Evolutionary conservation across 2,888 invertebrate species (phyloP).

Genomic region (Dorcus hopei): DNA sequence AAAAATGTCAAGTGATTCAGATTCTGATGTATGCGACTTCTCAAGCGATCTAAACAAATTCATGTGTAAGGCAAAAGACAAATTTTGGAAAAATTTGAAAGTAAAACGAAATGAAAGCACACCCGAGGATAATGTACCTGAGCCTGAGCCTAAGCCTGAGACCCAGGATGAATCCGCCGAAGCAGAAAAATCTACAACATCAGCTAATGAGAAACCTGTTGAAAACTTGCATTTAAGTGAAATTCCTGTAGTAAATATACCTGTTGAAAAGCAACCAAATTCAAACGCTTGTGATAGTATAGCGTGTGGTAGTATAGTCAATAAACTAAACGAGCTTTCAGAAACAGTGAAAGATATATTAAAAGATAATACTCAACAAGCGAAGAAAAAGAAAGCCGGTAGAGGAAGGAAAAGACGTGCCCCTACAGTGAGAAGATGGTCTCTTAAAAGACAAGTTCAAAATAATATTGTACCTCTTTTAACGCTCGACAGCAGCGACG

Average conservation of each 20-base stretch:
- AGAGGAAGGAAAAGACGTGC: background rate
- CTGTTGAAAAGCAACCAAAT: background rate
- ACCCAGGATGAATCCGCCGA: background rate
- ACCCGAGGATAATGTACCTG: background rate
- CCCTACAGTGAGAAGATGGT: background rate
- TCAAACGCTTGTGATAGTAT: background rate
- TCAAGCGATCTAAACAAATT: constrained; percentile 7
- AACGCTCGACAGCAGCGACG: background rate
- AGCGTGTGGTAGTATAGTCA: background rate
- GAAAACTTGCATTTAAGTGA: background rate
- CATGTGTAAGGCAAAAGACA: background rate
- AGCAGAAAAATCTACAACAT: background rate
- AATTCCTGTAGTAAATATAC: background rate
- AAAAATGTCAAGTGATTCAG: constrained; percentile 14
- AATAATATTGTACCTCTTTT: background rate
- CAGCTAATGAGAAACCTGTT: background rate
- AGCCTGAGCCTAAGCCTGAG: background rate
- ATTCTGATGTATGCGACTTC: constrained; percentile 14
- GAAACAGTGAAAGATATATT: constrained; percentile 1
- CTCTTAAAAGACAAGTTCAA: background rate
- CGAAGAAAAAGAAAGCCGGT: background rate
- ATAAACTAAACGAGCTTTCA: constrained; percentile 4
- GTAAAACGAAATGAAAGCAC: background rate
- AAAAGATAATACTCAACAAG: background rate
- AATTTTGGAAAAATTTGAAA: constrained; percentile 6